These are phyloP conservation scores for Gymnothorax reevesii DNA, from an alignment of 2,797 vertebrate species.

Conservation along the genomic window DNA sequence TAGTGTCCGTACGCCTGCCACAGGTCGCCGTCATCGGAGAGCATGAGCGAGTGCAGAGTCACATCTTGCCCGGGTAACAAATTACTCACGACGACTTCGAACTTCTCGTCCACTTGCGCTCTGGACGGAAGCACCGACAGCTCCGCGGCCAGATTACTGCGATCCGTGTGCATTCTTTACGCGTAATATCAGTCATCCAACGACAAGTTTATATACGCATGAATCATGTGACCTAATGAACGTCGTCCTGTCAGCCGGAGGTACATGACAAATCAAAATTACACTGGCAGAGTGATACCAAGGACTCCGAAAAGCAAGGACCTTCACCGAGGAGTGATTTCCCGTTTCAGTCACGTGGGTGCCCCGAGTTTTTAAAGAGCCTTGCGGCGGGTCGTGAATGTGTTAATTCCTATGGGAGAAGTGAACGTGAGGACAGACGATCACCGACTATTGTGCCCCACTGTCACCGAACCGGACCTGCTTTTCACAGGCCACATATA, in stretches of 20 bases:
- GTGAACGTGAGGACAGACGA: too few relatives aligned
- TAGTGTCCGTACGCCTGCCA: conserved; percentile 72
- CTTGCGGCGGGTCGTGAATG: too few relatives aligned
- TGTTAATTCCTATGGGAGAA: too few relatives aligned
- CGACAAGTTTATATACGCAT: not conserved
- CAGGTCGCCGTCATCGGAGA: conserved; percentile 60
- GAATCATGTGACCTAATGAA: not conserved
- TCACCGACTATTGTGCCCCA: too few relatives aligned
- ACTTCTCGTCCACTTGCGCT: conserved; percentile 64
- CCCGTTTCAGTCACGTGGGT: too few relatives aligned
- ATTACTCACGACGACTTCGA: conserved; percentile 54
- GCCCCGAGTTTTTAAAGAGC: too few relatives aligned
- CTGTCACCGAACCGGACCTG: too few relatives aligned
- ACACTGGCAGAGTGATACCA: too few relatives aligned
- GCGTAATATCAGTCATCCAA: not conserved
- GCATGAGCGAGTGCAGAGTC: conserved; percentile 57
- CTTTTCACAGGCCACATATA: too few relatives aligned
- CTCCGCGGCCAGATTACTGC: not conserved
- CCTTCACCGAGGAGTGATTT: too few relatives aligned
- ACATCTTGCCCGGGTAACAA: conserved; percentile 45
- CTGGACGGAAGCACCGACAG: conserved; percentile 62
- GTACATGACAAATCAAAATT: too few relatives aligned
- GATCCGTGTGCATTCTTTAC: not conserved
- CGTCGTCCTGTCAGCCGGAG: not conserved
- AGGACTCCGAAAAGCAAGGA: too few relatives aligned